Conservation (phyloP, 53 echinoderm and acorn worm genomes). For the Paracentrotus lividus region DNA sequence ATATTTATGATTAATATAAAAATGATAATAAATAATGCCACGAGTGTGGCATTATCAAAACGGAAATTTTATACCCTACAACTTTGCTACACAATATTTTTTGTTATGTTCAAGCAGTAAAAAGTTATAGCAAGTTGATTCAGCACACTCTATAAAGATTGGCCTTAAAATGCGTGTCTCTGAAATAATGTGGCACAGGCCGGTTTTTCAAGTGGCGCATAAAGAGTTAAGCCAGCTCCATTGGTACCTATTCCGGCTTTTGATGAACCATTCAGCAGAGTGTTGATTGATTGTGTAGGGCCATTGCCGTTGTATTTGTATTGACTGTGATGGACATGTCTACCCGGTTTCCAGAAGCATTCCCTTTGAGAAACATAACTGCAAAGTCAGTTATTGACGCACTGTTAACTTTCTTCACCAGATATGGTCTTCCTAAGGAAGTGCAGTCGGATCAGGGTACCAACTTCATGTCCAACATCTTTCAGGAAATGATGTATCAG, state of each 20-base stretch:
- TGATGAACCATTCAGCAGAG: constrained; percentile 5
- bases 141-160: no score
- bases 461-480: constrained; percentile 73
- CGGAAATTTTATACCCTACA: no score
- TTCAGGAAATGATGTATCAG: constrained; percentile 73
- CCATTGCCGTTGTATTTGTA: constrained; percentile 23
- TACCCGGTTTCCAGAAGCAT: constrained; percentile 5
- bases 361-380: neutral
- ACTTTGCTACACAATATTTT: no score
- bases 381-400: neutral
- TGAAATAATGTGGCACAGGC: no score
- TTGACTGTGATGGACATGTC: constrained; percentile 27
- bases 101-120: no score
- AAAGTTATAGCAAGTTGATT: no score
- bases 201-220: no score
- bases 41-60: no score
- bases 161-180: no score
- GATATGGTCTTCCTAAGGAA: neutral
- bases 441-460: constrained; percentile 71
- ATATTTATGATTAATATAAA: no score
- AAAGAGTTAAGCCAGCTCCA: constrained; percentile 22
- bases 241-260: neutral
- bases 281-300: constrained; percentile 21
- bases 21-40: no score
- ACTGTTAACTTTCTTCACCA: neutral